Evolutionary conservation across 2,888 invertebrate genomes (phyloP).

Genomic region (Oligia fasciuncula): DNA sequence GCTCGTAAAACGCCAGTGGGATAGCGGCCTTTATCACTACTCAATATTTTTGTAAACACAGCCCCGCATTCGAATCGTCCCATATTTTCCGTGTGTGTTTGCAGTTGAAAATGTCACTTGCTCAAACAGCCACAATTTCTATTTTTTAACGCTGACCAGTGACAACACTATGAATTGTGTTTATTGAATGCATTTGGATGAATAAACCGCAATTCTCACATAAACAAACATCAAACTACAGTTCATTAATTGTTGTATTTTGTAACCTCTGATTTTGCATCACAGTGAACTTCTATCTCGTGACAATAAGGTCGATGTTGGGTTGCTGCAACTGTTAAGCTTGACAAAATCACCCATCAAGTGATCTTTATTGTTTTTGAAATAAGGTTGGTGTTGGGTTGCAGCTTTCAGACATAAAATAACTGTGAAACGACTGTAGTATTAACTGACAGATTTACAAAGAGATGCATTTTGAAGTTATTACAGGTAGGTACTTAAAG

Average conservation of each 20-base stretch:
- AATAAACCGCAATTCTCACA: background rate
- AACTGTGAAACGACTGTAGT: background rate
- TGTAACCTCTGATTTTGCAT: background rate
- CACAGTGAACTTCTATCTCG: background rate
- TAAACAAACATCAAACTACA: too few species aligned
- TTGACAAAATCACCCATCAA: background rate
- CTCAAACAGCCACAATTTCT: background rate
- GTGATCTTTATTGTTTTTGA: background rate
- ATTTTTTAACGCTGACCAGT: background rate
- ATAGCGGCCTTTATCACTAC: background rate
- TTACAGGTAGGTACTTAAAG: background rate
- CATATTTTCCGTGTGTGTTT: background rate
- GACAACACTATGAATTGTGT: background rate
- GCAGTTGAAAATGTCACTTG: background rate
- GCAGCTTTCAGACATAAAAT: too few species aligned
- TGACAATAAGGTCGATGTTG: background rate
- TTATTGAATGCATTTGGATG: background rate
- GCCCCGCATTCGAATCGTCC: constrained; percentile 1
- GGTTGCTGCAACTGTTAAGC: background rate
- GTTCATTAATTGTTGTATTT: background rate
- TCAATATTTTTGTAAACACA: constrained; percentile 6
- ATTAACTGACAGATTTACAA: background rate
- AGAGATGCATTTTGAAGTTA: background rate
- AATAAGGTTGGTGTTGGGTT: too few species aligned
- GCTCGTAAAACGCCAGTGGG: too few species aligned